Base-by-base conservation (phyloP, 2,113 vertebrate genomes). In the Eretmochelys imbricata region DNA sequence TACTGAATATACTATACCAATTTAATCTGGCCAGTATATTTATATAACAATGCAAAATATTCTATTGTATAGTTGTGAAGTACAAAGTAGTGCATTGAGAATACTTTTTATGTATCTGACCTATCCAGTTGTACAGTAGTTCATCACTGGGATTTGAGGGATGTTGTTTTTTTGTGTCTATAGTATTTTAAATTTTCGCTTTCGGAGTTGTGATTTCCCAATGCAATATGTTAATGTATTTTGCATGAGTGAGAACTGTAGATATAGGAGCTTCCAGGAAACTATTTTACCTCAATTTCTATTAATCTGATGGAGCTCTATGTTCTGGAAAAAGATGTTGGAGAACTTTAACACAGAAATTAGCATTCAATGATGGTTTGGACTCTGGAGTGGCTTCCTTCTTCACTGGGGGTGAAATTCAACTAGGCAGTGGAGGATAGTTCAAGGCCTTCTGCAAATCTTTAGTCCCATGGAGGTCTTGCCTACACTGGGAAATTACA, bases 171-270 rank as follows among this genome's bases (percentile, higher is more conserved):
- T 84, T 94, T 95, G 20, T 55, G 69, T 82, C 46, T 84, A 46
- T 38, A 89, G 50, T 79, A 93, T 94, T 96, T 95, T 95, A 95
- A 87, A 91, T 82, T 82, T 94, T 96, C 50, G 49, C 38, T 87
- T 78, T 93, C 85, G 93, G 95, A 96, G 82, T 29, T 92, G 85
- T 92, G 85, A 93, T 96, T 94, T 97, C 83, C 84, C 84, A 94
- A 24, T 94, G 94, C 80, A 94, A 92, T 94, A 96, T 93, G 92
- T 48, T 95, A 96, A 96, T 96, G 11, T 1, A 83, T 94, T 91
- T 93, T 87, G 14, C 88, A 12, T 53, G 81, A 84, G 82, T 69
- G 85, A 94, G 59, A 80, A 84, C 62, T 80, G 46, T 91, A 94
- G 83, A 87, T 89, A 51, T 91, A 76, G 35, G 35, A 96, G 49